phyloP scores from a whole-genome alignment of 2,888 invertebrate species.

The Gisinianus flammeolus region DNA sequence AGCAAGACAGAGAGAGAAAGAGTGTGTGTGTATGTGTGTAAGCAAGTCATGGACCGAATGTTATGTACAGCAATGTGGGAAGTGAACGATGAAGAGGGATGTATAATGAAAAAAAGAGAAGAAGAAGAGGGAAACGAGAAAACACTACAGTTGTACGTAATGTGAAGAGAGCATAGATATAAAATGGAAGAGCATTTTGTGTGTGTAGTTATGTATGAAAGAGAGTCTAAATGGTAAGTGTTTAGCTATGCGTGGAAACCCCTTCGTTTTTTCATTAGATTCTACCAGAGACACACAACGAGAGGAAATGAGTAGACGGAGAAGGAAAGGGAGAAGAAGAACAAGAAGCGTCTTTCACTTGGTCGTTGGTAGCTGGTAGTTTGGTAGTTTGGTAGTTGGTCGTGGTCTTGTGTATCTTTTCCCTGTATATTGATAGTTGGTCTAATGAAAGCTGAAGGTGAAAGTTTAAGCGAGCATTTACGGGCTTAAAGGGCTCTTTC shows the following conservation, averaged over 20 bases:
- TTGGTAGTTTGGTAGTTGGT: too few species aligned
- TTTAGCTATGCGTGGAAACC: background rate
- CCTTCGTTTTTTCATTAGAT: background rate
- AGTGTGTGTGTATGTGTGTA: too few species aligned
- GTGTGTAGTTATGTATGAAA: background rate
- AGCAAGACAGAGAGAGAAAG: too few species aligned
- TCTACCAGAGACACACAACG: background rate
- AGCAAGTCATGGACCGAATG: background rate
- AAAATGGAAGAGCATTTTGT: too few species aligned
- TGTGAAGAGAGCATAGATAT: too few species aligned
- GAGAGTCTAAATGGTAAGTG: background rate
- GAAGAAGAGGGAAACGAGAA: too few species aligned
- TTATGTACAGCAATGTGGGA: background rate
- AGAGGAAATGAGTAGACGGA: background rate
- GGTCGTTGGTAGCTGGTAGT: too few species aligned
- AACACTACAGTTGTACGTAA: too few species aligned
- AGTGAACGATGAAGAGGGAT: background rate
- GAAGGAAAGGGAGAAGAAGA: background rate
- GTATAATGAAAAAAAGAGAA: too few species aligned
- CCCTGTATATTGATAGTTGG: background rate
- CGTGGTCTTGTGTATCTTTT: background rate
- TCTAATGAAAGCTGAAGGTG: conserved; percentile 6
- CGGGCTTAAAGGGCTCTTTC: conserved; percentile 5
- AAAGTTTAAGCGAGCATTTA: conserved; percentile 16
- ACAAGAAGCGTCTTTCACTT: too few species aligned